A percentile compares a stretch with the other conserved stretches of the same genome.
Conservation (phyloP, 37 sponge, comb jelly and placozoan genomes). For the Axinella damicornis region DNA sequence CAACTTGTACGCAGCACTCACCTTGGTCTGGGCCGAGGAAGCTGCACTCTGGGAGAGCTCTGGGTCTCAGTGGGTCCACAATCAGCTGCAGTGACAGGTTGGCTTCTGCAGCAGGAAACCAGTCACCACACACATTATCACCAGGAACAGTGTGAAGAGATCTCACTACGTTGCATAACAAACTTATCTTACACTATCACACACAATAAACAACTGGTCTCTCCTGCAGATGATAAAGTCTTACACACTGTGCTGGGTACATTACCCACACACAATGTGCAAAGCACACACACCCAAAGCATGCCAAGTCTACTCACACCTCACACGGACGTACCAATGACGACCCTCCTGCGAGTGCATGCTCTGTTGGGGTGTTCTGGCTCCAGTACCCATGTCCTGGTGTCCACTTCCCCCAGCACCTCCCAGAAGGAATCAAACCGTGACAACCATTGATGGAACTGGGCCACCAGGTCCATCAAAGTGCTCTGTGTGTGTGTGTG, state of each 20-base stretch:
- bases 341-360: constrained; percentile 55
- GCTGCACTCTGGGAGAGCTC: constrained; percentile 37
- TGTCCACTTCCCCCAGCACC: constrained; percentile 60
- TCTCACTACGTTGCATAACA: not conserved
- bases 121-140: not conserved
- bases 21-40: constrained; percentile 68
- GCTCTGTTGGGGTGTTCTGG: constrained; percentile 64
- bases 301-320: not conserved
- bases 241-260: not conserved
- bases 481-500: not conserved
- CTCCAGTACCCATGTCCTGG: constrained; percentile 65
- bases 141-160: too few relatives aligned
- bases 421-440: constrained; percentile 69
- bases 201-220: not conserved
- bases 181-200: not conserved
- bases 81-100: constrained; percentile 46
- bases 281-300: too few relatives aligned
- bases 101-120: constrained; percentile 5
- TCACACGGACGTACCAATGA: constrained; percentile 41
- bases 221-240: not conserved
- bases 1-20: not conserved
- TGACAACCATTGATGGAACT: constrained; percentile 20
- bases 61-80: constrained; percentile 37
- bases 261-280: too few relatives aligned
- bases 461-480: not conserved